A percentile compares a stretch with the other conserved stretches of the same genome.
phyloP scores from a whole-genome alignment of 2,888 invertebrate genomes.

The Octonoba sinensis region DNA sequence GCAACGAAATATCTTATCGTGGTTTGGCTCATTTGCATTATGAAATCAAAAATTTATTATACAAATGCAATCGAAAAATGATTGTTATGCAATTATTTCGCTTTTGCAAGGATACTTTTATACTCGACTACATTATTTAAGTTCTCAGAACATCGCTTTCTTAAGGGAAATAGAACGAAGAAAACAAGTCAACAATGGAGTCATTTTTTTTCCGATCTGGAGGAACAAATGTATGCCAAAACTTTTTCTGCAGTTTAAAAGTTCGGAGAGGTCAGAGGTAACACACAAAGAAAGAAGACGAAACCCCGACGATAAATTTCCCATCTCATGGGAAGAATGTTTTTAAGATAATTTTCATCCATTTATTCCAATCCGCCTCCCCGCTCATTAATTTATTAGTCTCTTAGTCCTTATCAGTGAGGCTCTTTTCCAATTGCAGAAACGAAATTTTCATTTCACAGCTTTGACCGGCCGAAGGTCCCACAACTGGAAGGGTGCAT shows the following conservation, averaged over 20 bases:
- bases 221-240: slow-evolving; percentile 8
- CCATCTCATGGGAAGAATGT: slow-evolving; percentile 29
- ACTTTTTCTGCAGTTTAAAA: neutral
- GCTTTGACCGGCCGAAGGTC: neutral
- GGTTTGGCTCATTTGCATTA: too few species aligned
- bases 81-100: too few species aligned
- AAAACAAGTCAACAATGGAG: neutral
- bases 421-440: neutral
- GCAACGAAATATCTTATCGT: too few species aligned
- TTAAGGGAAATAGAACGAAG: neutral
- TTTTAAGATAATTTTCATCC: slow-evolving; percentile 55
- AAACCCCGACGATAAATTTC: slow-evolving; percentile 40
- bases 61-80: too few species aligned
- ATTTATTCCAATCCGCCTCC: slow-evolving; percentile 35
- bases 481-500: neutral
- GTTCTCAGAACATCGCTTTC: neutral
- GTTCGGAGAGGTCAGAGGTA: slow-evolving; percentile 9
- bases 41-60: too few species aligned
- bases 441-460: slow-evolving; percentile 6
- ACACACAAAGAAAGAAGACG: neutral
- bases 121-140: too few species aligned
- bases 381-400: slow-evolving; percentile 53
- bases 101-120: too few species aligned
- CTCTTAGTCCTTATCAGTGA: slow-evolving; percentile 41
- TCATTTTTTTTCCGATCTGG: too few species aligned